These are phyloP conservation scores for Megastigmus dorsalis DNA, from an alignment of 2,888 invertebrate genomes.

Conservation along the genomic window DNA sequence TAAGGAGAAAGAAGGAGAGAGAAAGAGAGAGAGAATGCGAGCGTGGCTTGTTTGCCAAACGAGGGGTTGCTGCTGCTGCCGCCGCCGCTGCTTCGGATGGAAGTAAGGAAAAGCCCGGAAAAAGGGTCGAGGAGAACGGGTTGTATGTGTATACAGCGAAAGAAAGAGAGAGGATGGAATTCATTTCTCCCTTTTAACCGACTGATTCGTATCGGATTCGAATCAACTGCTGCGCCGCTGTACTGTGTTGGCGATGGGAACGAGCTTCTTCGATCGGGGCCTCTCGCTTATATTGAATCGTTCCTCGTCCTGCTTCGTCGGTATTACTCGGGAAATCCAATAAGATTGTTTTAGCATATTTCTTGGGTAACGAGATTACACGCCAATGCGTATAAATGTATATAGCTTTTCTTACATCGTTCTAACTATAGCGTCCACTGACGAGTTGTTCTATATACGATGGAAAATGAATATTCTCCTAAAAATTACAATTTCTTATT, in stretches of 20 bases:
- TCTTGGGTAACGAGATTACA: slow-evolving; percentile 29
- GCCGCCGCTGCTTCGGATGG: too few relatives aligned
- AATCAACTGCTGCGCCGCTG: slow-evolving; percentile 39
- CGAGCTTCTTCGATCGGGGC: background rate
- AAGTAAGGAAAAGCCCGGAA: slow-evolving; percentile 59
- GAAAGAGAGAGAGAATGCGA: slow-evolving; percentile 52
- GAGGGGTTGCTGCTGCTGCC: too few relatives aligned
- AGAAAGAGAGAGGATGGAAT: slow-evolving; percentile 9
- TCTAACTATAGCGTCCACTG: too few relatives aligned
- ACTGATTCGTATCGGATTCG: slow-evolving; percentile 47
- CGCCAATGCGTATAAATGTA: too few relatives aligned
- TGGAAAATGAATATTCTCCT: too few relatives aligned
- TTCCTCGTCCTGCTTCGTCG: background rate
- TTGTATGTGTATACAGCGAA: slow-evolving; percentile 26
- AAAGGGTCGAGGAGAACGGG: slow-evolving; percentile 63
- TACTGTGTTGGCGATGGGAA: background rate
- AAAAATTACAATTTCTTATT: too few relatives aligned
- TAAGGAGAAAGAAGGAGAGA: slow-evolving; percentile 61
- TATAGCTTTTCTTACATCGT: background rate
- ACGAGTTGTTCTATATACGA: too few relatives aligned
- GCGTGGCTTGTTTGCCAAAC: slow-evolving; percentile 71
- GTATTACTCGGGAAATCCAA: background rate
- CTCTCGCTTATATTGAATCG: slow-evolving; percentile 45
- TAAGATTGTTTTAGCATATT: slow-evolving; percentile 33
- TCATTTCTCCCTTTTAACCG: slow-evolving; percentile 47